phyloP scores from a whole-genome alignment of 2,888 invertebrate genomes.

The Heteropelma amictum region DNA sequence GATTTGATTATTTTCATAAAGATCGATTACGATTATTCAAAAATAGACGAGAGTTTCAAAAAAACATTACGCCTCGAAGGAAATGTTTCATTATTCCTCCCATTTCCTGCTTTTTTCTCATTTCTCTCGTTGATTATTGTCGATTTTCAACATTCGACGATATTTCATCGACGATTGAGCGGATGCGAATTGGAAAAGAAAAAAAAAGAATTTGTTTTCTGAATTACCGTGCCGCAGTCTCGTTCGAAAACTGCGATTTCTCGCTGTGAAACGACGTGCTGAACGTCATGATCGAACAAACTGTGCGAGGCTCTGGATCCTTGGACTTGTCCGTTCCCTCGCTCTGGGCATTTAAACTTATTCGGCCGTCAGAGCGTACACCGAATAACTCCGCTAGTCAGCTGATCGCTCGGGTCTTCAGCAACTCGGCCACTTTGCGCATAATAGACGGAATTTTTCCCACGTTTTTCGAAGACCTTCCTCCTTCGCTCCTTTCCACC shows the following conservation, averaged over 20 bases:
- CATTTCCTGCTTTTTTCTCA: no score
- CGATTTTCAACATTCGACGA: no score
- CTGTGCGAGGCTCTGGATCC: constrained; percentile 42
- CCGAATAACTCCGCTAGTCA: constrained; percentile 70
- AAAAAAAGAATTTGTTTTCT: no score
- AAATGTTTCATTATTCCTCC: no score
- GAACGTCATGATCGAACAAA: constrained; percentile 74
- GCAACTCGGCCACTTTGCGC: constrained; percentile 65
- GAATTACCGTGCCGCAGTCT: constrained; percentile 70
- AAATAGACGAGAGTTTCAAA: no score
- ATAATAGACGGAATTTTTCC: constrained; percentile 61
- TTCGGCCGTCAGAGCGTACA: constrained; percentile 51
- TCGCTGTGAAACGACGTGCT: constrained; percentile 72
- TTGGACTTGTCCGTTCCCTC: constrained; percentile 54
- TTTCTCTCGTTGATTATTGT: neutral
- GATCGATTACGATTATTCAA: no score
- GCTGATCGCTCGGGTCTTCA: constrained; percentile 70
- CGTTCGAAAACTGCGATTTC: constrained; percentile 69
- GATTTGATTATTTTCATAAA: no score
- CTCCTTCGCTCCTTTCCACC: neutral
- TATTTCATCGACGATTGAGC: neutral
- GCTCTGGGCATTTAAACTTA: constrained; percentile 48
- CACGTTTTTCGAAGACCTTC: neutral
- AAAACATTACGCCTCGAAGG: no score
- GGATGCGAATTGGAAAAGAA: neutral